These are phyloP conservation scores for Ploceus nigricollis DNA, from an alignment of 2,113 vertebrate genomes.

Conservation along the genomic window DNA sequence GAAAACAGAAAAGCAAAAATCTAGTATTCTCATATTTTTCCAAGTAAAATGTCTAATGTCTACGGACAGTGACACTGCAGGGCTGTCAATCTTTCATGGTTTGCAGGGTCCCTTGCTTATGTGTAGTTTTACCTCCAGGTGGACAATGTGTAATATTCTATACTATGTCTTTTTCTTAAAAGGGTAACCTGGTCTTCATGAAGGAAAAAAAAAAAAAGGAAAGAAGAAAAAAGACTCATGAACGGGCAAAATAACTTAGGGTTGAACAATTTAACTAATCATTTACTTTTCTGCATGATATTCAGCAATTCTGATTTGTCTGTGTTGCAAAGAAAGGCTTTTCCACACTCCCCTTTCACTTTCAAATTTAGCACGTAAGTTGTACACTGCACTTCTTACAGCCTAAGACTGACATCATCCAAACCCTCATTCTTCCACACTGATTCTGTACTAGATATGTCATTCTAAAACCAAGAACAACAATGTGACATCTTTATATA, in stretches of 20 bases:
- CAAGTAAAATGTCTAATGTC: not conserved
- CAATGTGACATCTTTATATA: not conserved
- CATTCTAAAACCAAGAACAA: not conserved
- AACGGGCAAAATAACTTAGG: not conserved
- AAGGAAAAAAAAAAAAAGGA: not conserved
- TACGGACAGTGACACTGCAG: not conserved
- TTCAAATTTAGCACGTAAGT: not conserved
- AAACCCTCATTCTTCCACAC: not conserved
- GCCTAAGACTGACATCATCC: not conserved
- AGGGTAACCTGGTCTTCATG: not conserved
- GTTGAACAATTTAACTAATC: not conserved
- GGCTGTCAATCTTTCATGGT: not conserved
- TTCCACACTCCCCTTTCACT: not conserved
- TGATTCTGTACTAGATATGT: not conserved
- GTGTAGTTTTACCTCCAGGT: not conserved
- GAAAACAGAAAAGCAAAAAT: not conserved
- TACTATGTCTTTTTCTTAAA: not conserved
- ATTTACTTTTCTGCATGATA: not conserved
- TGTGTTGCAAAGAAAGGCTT: not conserved
- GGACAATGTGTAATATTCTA: not conserved
- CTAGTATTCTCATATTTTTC: not conserved
- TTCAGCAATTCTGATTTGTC: not conserved
- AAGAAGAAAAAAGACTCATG: fast-evolving
- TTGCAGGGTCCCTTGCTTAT: not conserved
- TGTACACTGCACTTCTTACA: not conserved